Evolutionary conservation across 2,113 vertebrate species (phyloP).

Genomic region (Myanophis thanlyinensis): DNA sequence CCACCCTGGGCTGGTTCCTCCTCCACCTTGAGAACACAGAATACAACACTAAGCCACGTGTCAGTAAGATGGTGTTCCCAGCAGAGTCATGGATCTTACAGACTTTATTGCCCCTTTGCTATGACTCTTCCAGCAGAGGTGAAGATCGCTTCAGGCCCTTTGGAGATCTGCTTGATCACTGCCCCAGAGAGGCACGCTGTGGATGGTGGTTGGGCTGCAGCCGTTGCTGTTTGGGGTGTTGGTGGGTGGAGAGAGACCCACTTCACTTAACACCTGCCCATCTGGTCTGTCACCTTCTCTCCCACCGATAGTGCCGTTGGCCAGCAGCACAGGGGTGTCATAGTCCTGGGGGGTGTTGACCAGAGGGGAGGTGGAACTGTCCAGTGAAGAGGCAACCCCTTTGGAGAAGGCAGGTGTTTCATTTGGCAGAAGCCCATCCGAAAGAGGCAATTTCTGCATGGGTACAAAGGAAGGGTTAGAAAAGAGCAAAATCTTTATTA

Average conservation of each 20-base stretch:
- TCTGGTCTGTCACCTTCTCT: not conserved
- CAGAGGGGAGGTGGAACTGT: not conserved
- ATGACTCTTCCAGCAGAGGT: not conserved
- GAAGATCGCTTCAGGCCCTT: slow-evolving; percentile 14
- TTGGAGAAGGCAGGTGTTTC: slow-evolving; percentile 29
- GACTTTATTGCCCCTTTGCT: not conserved
- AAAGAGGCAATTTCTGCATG: slow-evolving; percentile 63
- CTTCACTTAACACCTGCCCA: slow-evolving; percentile 15
- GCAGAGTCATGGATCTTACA: not conserved
- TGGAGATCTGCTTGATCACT: not conserved
- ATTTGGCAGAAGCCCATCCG: slow-evolving; percentile 46
- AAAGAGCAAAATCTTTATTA: not conserved
- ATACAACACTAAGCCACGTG: not conserved
- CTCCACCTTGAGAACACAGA: not conserved
- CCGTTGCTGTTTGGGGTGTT: accelerated
- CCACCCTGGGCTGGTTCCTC: not conserved
- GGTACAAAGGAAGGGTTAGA: not conserved
- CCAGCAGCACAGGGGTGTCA: slow-evolving; percentile 26
- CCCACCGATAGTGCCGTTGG: slow-evolving; percentile 43
- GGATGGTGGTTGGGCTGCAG: not conserved
- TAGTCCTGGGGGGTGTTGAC: slow-evolving; percentile 47
- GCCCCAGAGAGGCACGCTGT: not conserved
- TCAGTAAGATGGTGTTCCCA: not conserved
- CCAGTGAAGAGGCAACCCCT: slow-evolving; percentile 3
- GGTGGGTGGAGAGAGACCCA: not conserved